Base-by-base conservation (phyloP, 2,113 vertebrate species). In the Ceyx melanurus region DNA sequence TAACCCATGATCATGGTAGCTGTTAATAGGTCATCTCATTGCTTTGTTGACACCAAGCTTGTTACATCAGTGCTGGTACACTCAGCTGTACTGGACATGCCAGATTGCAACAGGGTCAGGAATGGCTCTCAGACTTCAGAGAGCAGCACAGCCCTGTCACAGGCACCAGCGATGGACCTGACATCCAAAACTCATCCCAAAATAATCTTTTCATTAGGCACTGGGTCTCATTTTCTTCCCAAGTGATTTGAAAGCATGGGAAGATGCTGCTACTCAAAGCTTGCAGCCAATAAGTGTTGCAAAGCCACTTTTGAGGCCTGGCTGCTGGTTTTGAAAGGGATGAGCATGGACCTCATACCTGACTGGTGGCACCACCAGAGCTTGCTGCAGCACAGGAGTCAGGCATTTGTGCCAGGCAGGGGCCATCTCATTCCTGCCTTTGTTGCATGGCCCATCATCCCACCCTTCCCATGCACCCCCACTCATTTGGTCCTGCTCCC, bases 301-400 rank as follows among this genome's bases (percentile, higher is more conserved):
- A 37, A 65, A 76, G 66, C 62, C 84, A 75, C 78, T 43, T 19
- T 3, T 29, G 74, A 58, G 20, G 17, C 57, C 79, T 87, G 67
- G 22, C 35, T 89, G 48, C 62, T 85, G 1, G 0, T 2, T 0
- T 6, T 25, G 68, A 53, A 43, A 42, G 56, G 84, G 42, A 45
- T 50, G 48, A 71, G 53, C n/a, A 5, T 5, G 50, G 53, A 56
- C 22, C 51, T 88, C 25, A 1, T 15, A 12, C 25, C 61, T 89
- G 76, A 73, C 64, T 66, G 70, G 37, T 58, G 83, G 68, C 37
- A 65, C 45, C 26, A 16, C 35, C 2, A 1, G 51, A 64, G 85
- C 71, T 78, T 89, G 46, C 46, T 64, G 74, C 45, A 68, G n/a
- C 0, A 0, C 7, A 42, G 42, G 13, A 18, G 37, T 43, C 2